phyloP scores from a whole-genome alignment of 1,140 invertebrate genomes.

The Drosophila cardini region DNA sequence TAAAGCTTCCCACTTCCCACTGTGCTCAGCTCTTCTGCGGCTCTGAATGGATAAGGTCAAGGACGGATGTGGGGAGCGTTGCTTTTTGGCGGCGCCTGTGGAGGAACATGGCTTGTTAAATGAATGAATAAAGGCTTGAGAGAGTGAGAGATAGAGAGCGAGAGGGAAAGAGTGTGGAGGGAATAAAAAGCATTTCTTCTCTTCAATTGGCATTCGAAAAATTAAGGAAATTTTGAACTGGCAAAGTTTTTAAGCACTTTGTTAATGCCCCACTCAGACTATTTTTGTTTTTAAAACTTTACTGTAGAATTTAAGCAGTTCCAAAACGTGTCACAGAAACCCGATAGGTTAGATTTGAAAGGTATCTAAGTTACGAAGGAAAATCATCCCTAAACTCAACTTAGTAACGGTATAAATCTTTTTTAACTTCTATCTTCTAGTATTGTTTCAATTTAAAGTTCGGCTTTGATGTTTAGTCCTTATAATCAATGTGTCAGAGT shows the following conservation, averaged over 20 bases:
- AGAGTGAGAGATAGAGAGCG: too few relatives aligned
- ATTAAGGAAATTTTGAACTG: conserved; percentile 26
- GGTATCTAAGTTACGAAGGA: neutral
- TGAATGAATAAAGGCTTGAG: conserved; percentile 26
- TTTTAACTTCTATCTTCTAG: neutral
- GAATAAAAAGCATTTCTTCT: conserved; percentile 6
- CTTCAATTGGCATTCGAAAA: conserved; percentile 26
- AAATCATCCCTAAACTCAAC: neutral
- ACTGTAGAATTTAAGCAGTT: neutral
- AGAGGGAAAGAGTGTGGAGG: neutral
- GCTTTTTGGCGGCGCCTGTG: conserved; percentile 18
- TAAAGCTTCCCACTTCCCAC: conserved; percentile 5
- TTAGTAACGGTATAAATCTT: too few relatives aligned
- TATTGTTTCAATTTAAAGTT: neutral
- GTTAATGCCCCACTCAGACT: conserved; percentile 16
- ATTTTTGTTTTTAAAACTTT: conserved; percentile 7
- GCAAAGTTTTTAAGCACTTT: conserved; percentile 31
- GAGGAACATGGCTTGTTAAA: conserved; percentile 33
- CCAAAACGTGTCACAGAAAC: too few relatives aligned
- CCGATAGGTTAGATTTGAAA: conserved; percentile 1
- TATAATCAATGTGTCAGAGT: conserved; percentile 17
- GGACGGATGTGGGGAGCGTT: conserved; percentile 15
- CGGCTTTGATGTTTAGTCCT: conserved; percentile 22
- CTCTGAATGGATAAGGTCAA: conserved; percentile 33
- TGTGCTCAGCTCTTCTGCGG: neutral